Percentiles rank a stretch among this genome's conserved stretches.
Conservation (phyloP, 1,140 invertebrate species). For the Conus betulinus region DNA sequence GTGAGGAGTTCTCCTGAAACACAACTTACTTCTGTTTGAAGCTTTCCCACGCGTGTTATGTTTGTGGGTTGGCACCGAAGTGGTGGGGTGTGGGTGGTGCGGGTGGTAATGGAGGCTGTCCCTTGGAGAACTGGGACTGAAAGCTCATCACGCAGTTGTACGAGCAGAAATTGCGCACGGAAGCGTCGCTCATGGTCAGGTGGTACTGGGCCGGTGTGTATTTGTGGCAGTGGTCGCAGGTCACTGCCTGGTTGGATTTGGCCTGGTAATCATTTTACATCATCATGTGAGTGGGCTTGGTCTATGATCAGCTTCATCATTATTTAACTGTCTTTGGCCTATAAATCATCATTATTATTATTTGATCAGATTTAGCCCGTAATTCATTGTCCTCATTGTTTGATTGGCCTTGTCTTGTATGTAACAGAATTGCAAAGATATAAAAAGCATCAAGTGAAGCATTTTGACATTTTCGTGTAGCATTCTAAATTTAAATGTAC, state of each 20-base stretch:
- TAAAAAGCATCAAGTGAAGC: no score
- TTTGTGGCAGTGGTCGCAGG: conserved; percentile 88
- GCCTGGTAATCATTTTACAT: conserved; percentile 25
- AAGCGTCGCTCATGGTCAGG: conserved; percentile 94
- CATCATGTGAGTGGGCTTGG: no score
- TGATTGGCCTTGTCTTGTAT: no score
- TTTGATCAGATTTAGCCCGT: no score
- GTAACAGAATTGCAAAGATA: no score
- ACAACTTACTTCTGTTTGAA: not conserved
- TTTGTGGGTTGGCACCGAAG: not conserved
- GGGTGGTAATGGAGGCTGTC: conserved; percentile 10
- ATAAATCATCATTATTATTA: no score
- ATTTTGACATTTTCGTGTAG: no score
- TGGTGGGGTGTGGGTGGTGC: not conserved
- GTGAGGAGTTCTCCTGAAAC: no score
- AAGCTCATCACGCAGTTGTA: conserved; percentile 92
- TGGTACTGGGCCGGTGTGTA: conserved; percentile 89
- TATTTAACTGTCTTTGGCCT: no score
- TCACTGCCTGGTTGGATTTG: conserved; percentile 61
- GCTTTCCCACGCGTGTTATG: conserved; percentile 28
- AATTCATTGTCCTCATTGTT: no score
- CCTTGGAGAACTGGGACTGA: conserved; percentile 76
- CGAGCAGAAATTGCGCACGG: conserved; percentile 91
- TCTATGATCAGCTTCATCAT: no score
- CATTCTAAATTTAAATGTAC: no score